phyloP scores from a whole-genome alignment of 2,797 vertebrate species.

The Epinephelus awoara region DNA sequence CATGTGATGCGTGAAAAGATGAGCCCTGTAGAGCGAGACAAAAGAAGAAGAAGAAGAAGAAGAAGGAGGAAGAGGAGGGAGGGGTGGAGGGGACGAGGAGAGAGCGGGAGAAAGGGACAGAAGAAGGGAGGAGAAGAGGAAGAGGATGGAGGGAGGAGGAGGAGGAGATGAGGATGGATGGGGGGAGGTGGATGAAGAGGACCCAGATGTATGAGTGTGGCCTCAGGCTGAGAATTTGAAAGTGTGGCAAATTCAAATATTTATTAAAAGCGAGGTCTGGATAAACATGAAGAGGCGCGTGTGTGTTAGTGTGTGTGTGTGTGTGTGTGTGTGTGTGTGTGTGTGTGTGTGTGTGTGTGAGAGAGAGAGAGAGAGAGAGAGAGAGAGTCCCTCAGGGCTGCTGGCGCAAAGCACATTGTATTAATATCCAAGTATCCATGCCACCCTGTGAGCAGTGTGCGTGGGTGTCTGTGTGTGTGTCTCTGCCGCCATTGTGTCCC shows the following conservation, averaged over 20 bases:
- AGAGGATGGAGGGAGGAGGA: neutral
- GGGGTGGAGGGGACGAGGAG: constrained; percentile 15
- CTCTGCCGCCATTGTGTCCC: too few species aligned
- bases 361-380: too few species aligned
- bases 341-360: constrained; percentile 39
- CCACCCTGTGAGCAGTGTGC: constrained; percentile 61
- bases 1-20: constrained; percentile 80
- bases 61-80: neutral
- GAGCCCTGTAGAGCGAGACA: constrained; percentile 72
- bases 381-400: constrained; percentile 69
- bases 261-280: constrained; percentile 88
- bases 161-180: neutral
- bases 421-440: constrained; percentile 76
- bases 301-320: constrained; percentile 44
- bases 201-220: constrained; percentile 83
- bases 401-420: constrained; percentile 81
- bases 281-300: constrained; percentile 83
- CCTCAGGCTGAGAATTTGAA: constrained; percentile 83
- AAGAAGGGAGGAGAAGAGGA: constrained; percentile 4
- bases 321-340: constrained; percentile 36
- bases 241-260: constrained; percentile 89
- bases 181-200: constrained; percentile 54
- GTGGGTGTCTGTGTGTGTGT: constrained; percentile 37
- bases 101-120: neutral
- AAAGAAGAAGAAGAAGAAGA: constrained; percentile 37